Conservation (phyloP, 2,797 vertebrate species). For the Gallinago solitaria region DNA sequence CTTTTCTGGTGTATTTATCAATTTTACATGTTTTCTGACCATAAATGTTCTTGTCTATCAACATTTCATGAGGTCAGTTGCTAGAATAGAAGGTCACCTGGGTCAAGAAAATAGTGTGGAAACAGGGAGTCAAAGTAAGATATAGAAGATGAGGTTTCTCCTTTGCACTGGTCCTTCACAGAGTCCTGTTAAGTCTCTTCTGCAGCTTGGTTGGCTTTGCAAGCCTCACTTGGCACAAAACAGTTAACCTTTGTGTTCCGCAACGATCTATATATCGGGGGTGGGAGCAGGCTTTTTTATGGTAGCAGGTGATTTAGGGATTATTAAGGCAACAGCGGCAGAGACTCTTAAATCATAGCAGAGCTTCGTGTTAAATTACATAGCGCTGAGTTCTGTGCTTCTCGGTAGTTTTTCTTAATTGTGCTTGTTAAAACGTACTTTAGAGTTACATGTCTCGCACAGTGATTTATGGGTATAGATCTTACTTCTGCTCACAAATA, state of each 20-base stretch:
- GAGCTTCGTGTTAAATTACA: conserved; percentile 51
- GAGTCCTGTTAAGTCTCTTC: conserved; percentile 1
- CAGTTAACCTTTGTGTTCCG: conserved; percentile 8
- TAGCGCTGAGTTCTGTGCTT: not conserved
- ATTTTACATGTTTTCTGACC: not conserved
- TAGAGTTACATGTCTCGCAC: not conserved
- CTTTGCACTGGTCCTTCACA: not conserved
- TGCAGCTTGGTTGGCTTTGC: not conserved
- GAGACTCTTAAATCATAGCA: conserved; percentile 59
- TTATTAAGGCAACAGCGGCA: conserved; percentile 34
- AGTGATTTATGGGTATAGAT: not conserved
- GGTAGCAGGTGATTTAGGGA: conserved; percentile 42
- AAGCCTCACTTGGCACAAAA: not conserved
- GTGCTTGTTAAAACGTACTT: conserved; percentile 49
- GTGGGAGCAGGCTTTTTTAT: not conserved
- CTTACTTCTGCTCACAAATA: conserved; percentile 28
- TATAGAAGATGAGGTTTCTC: not conserved
- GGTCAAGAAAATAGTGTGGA: not conserved
- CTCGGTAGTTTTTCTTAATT: conserved; percentile 65
- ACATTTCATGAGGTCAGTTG: not conserved
- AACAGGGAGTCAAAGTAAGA: not conserved
- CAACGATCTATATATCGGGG: not conserved
- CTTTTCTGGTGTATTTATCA: not conserved
- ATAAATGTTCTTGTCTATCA: not conserved
- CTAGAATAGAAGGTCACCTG: not conserved